Conservation (phyloP, 2,797 vertebrate species). For the Myotis pilosus region DNA sequence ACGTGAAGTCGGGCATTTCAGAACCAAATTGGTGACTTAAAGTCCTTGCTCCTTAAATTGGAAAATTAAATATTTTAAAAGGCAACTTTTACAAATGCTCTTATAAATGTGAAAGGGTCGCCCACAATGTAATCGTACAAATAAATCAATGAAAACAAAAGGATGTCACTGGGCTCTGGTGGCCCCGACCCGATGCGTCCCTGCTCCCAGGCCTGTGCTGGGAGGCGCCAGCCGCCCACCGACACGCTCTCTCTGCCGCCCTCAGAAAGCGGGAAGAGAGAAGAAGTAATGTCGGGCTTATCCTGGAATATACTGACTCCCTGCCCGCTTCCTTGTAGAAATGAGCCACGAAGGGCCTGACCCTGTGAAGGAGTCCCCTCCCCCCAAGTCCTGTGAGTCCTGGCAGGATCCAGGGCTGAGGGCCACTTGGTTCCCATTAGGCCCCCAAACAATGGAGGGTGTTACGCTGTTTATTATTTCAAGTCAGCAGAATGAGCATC, state of each 20-base stretch:
- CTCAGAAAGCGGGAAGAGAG: not conserved
- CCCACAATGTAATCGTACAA: not conserved
- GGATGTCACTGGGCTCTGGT: not conserved
- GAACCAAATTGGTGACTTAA: not conserved
- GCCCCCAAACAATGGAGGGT: constrained; percentile 36
- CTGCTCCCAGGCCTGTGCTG: not conserved
- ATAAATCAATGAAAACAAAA: not conserved
- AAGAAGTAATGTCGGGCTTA: not conserved
- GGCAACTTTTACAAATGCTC: not conserved
- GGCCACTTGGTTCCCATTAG: not conserved
- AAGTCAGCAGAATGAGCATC: constrained; percentile 49
- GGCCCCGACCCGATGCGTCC: not conserved
- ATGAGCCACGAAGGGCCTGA: too few relatives aligned
- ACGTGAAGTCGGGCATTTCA: not conserved
- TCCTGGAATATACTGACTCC: not conserved
- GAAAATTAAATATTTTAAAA: not conserved
- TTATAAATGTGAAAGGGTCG: not conserved
- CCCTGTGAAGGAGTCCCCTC: not conserved
- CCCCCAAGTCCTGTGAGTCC: fast-evolving
- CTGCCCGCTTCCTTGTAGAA: not conserved
- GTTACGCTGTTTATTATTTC: constrained; percentile 68
- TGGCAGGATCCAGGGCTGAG: not conserved
- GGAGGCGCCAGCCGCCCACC: too few relatives aligned
- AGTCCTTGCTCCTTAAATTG: not conserved
- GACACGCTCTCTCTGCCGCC: too few relatives aligned